phyloP scores from a whole-genome alignment of 2,888 invertebrate genomes.

The Ornithoptera priamus region DNA sequence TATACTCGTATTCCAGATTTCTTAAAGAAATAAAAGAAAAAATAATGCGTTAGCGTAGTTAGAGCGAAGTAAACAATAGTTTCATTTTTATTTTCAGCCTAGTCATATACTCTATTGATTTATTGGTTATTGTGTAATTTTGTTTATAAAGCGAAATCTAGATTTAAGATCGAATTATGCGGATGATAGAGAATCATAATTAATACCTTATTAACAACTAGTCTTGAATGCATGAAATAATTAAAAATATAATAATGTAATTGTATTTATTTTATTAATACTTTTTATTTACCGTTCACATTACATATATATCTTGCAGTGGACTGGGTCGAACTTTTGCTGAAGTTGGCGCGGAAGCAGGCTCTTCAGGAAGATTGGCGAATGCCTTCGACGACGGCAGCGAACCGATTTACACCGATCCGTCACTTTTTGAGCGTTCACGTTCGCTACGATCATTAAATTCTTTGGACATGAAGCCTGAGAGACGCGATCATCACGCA shows the following conservation, averaged over 20 bases:
- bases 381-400: conserved; percentile 91
- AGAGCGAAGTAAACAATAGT: too few species aligned
- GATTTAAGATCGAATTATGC: too few species aligned
- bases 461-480: conserved; percentile 79
- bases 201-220: too few species aligned
- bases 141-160: too few species aligned
- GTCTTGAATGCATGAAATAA: too few species aligned
- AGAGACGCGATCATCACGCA: conserved; percentile 66
- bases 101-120: too few species aligned
- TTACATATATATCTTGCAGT: conserved; percentile 44
- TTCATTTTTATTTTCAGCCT: too few species aligned
- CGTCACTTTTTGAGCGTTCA: conserved; percentile 92
- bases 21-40: too few species aligned
- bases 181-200: too few species aligned
- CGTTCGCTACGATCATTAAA: conserved; percentile 85
- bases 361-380: conserved; percentile 71
- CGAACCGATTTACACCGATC: conserved; percentile 96
- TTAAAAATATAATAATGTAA: neutral
- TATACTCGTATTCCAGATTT: too few species aligned
- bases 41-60: too few species aligned
- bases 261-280: conserved; percentile 6
- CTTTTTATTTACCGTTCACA: neutral
- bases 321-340: conserved; percentile 69
- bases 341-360: conserved; percentile 71
- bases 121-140: too few species aligned